These are phyloP conservation scores for Diplodus puntazzo DNA, from an alignment of 2,797 vertebrate species.

Conservation along the genomic window DNA sequence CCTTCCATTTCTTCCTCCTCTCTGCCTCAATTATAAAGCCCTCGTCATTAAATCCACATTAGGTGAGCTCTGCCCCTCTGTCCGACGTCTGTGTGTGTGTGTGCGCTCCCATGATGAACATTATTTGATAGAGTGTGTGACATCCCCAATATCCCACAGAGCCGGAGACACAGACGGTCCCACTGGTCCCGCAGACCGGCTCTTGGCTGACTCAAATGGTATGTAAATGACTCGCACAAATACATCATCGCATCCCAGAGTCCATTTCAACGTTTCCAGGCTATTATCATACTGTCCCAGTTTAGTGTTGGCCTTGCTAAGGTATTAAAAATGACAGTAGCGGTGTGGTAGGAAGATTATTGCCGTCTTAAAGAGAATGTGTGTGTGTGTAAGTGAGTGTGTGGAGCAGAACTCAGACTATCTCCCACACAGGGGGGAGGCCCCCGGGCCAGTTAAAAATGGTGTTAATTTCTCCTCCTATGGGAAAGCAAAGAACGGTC, in stretches of 20 bases:
- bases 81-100: slow-evolving; percentile 39
- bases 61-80: slow-evolving; percentile 69
- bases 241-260: slow-evolving; percentile 67
- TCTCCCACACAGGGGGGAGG: slow-evolving; percentile 85
- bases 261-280: slow-evolving; percentile 58
- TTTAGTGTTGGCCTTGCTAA: slow-evolving; percentile 71
- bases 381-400: slow-evolving; percentile 50
- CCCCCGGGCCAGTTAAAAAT: slow-evolving; percentile 90
- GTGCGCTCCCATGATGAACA: slow-evolving; percentile 68
- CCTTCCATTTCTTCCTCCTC: slow-evolving; percentile 42
- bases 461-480: slow-evolving; percentile 91
- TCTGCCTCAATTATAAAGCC: slow-evolving; percentile 75
- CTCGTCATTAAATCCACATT: slow-evolving; percentile 85
- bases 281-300: slow-evolving; percentile 72
- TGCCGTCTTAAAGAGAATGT: slow-evolving; percentile 59
- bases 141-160: slow-evolving; percentile 67
- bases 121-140: slow-evolving; percentile 77
- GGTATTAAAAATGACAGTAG: slow-evolving; percentile 77
- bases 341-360: slow-evolving; percentile 74
- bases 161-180: slow-evolving; percentile 65
- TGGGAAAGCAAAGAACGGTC: slow-evolving; percentile 88
- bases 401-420: slow-evolving; percentile 80
- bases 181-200: slow-evolving; percentile 52
- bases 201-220: slow-evolving; percentile 64
- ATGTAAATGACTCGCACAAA: slow-evolving; percentile 64